Percentiles rank a stretch among this genome's conserved stretches.
These are phyloP conservation scores for Polymixis lichenea DNA, from an alignment of 2,888 invertebrate species.

Conservation along the genomic window DNA sequence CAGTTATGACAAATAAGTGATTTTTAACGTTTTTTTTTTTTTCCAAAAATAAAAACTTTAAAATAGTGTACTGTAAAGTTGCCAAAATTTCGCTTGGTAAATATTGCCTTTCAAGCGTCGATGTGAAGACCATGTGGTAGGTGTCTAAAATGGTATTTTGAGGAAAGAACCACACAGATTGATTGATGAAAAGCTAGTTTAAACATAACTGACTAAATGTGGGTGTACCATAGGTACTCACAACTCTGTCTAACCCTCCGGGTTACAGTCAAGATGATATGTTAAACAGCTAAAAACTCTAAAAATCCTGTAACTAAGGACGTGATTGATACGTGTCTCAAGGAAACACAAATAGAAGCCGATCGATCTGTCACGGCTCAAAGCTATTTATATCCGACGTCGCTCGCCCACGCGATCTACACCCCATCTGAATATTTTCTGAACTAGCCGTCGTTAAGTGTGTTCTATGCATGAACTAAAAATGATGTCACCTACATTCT, in stretches of 20 bases:
- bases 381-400: conserved; percentile 38
- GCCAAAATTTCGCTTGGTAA: no score
- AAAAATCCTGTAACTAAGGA: no score
- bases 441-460: neutral
- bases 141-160: no score
- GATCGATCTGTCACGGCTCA: conserved; percentile 29
- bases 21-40: no score
- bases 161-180: no score
- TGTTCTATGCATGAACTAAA: neutral
- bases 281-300: neutral
- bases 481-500: neutral
- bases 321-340: conserved; percentile 7
- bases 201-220: neutral
- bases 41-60: no score
- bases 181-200: no score
- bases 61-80: no score
- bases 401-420: conserved; percentile 7
- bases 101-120: no score
- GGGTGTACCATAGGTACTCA: neutral
- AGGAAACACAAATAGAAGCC: conserved; percentile 10
- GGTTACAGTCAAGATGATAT: no score
- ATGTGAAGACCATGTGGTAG: no score
- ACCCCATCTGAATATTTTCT: neutral
- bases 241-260: neutral
- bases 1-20: no score